Percentiles rank a stretch among this genome's conserved stretches.
These are phyloP conservation scores for Nerophis ophidion DNA, from an alignment of 2,113 vertebrate species.

Conservation along the genomic window DNA sequence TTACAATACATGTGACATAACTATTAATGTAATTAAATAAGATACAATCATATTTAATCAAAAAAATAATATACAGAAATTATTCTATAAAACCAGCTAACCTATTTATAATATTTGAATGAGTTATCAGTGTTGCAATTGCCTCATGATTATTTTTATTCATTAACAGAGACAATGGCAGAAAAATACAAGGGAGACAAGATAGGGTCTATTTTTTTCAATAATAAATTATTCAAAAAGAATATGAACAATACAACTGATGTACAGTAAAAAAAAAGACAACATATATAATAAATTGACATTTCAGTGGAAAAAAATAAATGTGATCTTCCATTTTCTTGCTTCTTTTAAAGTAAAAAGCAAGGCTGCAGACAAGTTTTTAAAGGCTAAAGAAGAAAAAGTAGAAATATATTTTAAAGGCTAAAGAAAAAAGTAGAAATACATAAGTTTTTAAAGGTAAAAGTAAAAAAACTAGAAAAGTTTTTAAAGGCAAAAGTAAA, in stretches of 20 bases:
- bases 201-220: not conserved
- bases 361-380: not conserved
- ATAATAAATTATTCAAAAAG: not conserved
- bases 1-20: no score
- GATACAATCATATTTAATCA: no score
- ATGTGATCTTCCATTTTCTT: not conserved
- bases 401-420: not conserved
- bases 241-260: not conserved
- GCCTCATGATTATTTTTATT: no score
- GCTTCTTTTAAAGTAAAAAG: constrained; percentile 15
- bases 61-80: no score
- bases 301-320: not conserved
- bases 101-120: no score
- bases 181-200: not conserved
- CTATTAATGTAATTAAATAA: no score
- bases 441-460: constrained; percentile 5
- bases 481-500: not conserved
- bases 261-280: not conserved
- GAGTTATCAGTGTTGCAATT: no score
- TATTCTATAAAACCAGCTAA: no score
- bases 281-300: not conserved
- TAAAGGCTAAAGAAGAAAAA: constrained; percentile 7
- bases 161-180: not conserved
- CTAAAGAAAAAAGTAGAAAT: not conserved
- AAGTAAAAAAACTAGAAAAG: no score